Evolutionary conservation across 2,888 invertebrate species (phyloP).

Genomic region (Eurytoma adleriae): DNA sequence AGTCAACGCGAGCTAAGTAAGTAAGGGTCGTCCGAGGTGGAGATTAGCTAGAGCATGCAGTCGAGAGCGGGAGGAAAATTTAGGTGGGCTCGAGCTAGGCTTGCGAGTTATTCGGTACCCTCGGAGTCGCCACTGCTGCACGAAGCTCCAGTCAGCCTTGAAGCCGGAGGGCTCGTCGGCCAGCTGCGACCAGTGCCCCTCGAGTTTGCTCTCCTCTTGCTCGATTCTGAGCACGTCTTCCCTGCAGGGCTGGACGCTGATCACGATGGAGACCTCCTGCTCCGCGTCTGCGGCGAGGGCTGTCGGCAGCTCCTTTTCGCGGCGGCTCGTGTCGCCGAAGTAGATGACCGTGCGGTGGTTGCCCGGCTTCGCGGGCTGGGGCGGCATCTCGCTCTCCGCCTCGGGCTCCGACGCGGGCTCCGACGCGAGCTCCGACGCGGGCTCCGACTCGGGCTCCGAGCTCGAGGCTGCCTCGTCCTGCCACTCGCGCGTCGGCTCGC

Average conservation of each 20-base stretch:
- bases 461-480: conserved; percentile 63
- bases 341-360: conserved; percentile 84
- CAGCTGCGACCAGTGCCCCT: conserved; percentile 74
- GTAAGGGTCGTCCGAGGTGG: neutral
- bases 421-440: conserved; percentile 66
- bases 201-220: conserved; percentile 72
- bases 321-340: conserved; percentile 82
- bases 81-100: too few relatives aligned
- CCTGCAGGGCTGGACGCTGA: conserved; percentile 77
- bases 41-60: neutral
- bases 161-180: conserved; percentile 76
- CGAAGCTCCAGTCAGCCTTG: conserved; percentile 85
- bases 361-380: conserved; percentile 57
- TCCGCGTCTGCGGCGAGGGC: too few relatives aligned
- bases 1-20: neutral
- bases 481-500: conserved; percentile 68
- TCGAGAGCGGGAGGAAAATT: too few relatives aligned
- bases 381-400: conserved; percentile 64
- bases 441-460: conserved; percentile 65
- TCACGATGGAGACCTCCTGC: conserved; percentile 76
- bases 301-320: conserved; percentile 14
- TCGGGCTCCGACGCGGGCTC: conserved; percentile 62
- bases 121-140: conserved; percentile 83
- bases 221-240: conserved; percentile 73
- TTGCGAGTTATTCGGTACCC: conserved; percentile 75